These are phyloP conservation scores for Pipa parva DNA, from an alignment of 2,113 vertebrate species.

Conservation along the genomic window DNA sequence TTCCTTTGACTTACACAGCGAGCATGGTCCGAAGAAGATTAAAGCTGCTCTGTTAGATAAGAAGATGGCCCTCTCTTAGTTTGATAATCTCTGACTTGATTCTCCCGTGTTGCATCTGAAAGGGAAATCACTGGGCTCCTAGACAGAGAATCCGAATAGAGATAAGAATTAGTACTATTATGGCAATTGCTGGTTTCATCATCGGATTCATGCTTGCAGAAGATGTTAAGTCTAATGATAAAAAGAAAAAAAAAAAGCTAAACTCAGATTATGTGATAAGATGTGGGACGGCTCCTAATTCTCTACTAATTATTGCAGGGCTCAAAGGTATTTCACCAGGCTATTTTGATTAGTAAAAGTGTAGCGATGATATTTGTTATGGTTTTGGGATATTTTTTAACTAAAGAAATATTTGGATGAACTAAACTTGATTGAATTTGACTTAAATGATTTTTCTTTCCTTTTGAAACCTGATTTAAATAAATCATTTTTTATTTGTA, in stretches of 20 bases:
- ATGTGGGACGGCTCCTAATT: conserved; percentile 5
- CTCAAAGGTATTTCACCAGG: not conserved
- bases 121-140: conserved; percentile 1
- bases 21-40: conserved; percentile 23
- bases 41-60: conserved; percentile 40
- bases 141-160: conserved; percentile 20
- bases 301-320: conserved; percentile 13
- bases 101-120: conserved; percentile 22
- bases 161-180: conserved; percentile 37
- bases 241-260: conserved; percentile 2
- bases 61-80: conserved; percentile 31
- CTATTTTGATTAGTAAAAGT: not conserved
- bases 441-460: too few relatives aligned
- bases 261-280: conserved; percentile 20
- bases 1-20: conserved; percentile 17
- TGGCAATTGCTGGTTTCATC: conserved; percentile 10
- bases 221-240: conserved; percentile 31
- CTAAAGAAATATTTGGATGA: too few relatives aligned
- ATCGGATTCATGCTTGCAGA: conserved; percentile 25
- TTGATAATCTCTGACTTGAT: conserved; percentile 38
- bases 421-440: too few relatives aligned
- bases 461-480: too few relatives aligned
- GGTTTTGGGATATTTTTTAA: too few relatives aligned
- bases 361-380: not conserved
- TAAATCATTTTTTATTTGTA: too few relatives aligned